Percentiles rank a stretch among this genome's conserved stretches.
Evolutionary conservation across 2,888 invertebrate species (phyloP).

Genomic region (Deilephila porcellus): DNA sequence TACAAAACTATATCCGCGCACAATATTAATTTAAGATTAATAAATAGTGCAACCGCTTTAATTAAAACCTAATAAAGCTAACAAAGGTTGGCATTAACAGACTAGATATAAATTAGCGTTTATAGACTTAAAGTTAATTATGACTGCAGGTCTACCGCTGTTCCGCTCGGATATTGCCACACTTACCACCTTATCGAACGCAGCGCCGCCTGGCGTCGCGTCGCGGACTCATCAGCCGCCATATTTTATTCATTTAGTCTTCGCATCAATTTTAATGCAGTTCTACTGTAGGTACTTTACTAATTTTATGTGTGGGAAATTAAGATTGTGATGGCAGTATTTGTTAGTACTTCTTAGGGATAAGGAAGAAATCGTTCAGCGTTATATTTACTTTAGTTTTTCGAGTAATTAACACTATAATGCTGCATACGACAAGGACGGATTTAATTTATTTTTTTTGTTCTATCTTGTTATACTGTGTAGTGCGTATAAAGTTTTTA

Average conservation of each 20-base stretch:
- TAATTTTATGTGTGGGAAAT: background rate
- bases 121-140: constrained; percentile 30
- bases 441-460: too few relatives aligned
- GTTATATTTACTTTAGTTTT: too few relatives aligned
- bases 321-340: too few relatives aligned
- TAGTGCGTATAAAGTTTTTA: too few relatives aligned
- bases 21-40: background rate
- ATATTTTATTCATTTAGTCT: constrained; percentile 18
- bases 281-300: background rate
- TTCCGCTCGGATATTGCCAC: constrained; percentile 64
- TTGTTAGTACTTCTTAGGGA: too few relatives aligned
- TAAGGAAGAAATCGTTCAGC: too few relatives aligned
- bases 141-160: constrained; percentile 48
- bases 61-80: constrained; percentile 23
- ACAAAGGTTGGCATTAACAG: constrained; percentile 17
- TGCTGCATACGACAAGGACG: too few relatives aligned
- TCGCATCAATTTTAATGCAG: background rate
- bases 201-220: too few relatives aligned
- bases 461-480: too few relatives aligned
- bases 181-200: background rate
- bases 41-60: background rate
- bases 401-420: too few relatives aligned
- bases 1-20: background rate
- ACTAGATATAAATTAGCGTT: constrained; percentile 24
- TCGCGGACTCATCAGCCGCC: background rate